Evolutionary conservation across 2,888 invertebrate species (phyloP).

Genomic region (Sycophila texana): DNA sequence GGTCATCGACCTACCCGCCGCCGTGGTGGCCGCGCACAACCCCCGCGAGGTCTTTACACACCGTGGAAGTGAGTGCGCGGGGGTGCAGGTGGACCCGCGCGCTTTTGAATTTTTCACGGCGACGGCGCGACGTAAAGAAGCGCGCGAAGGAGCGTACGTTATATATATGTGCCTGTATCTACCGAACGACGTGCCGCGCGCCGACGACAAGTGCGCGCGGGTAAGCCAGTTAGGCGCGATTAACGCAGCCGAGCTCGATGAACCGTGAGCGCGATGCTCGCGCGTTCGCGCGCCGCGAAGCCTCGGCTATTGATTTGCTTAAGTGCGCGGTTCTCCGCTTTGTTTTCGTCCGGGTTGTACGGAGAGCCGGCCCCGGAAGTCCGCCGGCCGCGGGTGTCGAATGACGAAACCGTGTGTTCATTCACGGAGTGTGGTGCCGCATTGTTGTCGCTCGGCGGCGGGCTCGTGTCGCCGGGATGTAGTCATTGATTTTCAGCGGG

Average conservation of each 20-base stretch:
- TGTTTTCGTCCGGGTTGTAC: too few relatives aligned
- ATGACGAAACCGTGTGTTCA: too few relatives aligned
- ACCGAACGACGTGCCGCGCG: neutral
- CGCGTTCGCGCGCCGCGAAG: neutral
- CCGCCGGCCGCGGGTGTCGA: too few relatives aligned
- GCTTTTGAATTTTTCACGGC: conserved; percentile 20
- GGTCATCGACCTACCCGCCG: conserved; percentile 17
- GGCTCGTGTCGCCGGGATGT: too few relatives aligned
- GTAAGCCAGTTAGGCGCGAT: conserved; percentile 30
- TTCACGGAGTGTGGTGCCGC: too few relatives aligned
- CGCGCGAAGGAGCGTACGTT: neutral
- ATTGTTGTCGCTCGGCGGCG: too few relatives aligned
- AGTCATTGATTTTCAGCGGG: too few relatives aligned
- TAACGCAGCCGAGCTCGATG: conserved; percentile 15
- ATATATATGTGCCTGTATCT: too few relatives aligned
- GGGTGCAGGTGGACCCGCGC: neutral
- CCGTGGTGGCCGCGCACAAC: conserved; percentile 3
- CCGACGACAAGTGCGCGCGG: neutral
- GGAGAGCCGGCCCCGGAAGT: too few relatives aligned
- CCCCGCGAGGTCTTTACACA: conserved; percentile 13
- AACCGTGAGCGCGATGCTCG: neutral
- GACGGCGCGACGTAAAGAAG: neutral
- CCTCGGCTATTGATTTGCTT: neutral
- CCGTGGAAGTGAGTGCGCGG: neutral
- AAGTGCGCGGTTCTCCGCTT: neutral